phyloP scores from a whole-genome alignment of 2,888 invertebrate species.

The Pheosia tremula region DNA sequence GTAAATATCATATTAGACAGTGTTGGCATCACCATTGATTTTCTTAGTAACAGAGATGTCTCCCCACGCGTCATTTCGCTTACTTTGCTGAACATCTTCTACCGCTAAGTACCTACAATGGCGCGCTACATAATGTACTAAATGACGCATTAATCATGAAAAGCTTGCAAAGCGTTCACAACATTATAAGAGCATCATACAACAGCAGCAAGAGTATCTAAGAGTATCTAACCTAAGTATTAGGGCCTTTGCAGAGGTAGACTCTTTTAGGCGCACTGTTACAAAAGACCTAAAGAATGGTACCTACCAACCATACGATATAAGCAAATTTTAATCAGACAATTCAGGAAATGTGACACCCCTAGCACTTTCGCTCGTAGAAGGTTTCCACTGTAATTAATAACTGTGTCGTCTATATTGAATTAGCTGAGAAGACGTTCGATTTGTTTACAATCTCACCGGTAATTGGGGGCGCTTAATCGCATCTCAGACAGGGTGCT shows the following conservation, averaged over 20 bases:
- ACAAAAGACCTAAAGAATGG: no score
- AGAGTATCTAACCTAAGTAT: conserved; percentile 9
- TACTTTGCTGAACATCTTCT: conserved; percentile 9
- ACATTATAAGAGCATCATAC: conserved; percentile 15
- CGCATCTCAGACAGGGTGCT: conserved; percentile 7
- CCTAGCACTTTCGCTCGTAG: conserved; percentile 12
- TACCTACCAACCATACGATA: no score
- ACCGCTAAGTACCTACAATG: conserved; percentile 19
- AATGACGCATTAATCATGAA: conserved; percentile 30
- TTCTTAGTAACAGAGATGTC: neutral
- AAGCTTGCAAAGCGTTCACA: conserved; percentile 23
- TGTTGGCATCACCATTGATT: no score
- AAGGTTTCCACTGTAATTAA: conserved; percentile 55
- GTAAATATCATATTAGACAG: no score
- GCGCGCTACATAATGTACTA: conserved; percentile 27
- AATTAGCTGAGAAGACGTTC: conserved; percentile 48
- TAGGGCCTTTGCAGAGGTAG: no score
- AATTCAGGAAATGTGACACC: neutral
- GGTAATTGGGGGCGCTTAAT: conserved; percentile 41
- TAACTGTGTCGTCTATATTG: conserved; percentile 50
- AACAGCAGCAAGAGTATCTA: conserved; percentile 10
- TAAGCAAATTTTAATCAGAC: no score
- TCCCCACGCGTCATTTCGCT: conserved; percentile 5
- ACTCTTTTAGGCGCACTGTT: no score
- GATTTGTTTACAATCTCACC: conserved; percentile 52